phyloP scores from a whole-genome alignment of 2,113 vertebrate genomes.

The Carlito syrichta region DNA sequence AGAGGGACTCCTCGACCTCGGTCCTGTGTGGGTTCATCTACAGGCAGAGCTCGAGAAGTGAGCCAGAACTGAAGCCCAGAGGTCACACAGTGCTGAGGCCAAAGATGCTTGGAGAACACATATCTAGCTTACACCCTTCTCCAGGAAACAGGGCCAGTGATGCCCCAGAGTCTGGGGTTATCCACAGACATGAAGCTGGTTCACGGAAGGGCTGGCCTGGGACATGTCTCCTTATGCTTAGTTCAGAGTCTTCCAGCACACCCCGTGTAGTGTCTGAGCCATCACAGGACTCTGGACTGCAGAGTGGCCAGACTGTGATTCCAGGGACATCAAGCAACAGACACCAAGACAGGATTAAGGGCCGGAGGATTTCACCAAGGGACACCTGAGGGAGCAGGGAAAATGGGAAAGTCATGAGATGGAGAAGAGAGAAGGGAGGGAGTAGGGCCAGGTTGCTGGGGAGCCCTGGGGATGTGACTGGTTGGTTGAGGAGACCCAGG shows the following conservation, averaged over 20 bases:
- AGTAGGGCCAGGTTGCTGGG: neutral
- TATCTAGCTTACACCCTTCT: neutral
- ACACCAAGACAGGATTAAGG: accelerated
- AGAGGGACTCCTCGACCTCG: accelerated
- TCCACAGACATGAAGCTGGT: neutral
- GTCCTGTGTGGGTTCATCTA: accelerated
- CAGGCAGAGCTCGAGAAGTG: accelerated
- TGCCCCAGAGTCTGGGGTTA: accelerated
- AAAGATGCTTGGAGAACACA: too few relatives aligned
- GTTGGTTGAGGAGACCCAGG: too few relatives aligned
- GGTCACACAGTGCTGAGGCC: accelerated
- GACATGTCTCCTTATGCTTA: accelerated
- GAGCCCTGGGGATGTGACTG: accelerated
- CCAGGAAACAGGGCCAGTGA: too few relatives aligned
- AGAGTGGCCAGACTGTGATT: accelerated
- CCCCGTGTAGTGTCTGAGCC: accelerated
- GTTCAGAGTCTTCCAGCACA: too few relatives aligned
- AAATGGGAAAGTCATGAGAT: too few relatives aligned
- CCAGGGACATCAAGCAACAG: accelerated
- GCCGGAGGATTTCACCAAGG: too few relatives aligned
- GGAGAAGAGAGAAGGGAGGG: too few relatives aligned
- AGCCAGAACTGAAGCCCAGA: neutral
- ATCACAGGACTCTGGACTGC: neutral
- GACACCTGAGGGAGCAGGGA: accelerated
- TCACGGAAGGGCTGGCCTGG: neutral